These are phyloP conservation scores for Meandrusa payeni DNA, from an alignment of 2,888 invertebrate species.

Conservation along the genomic window DNA sequence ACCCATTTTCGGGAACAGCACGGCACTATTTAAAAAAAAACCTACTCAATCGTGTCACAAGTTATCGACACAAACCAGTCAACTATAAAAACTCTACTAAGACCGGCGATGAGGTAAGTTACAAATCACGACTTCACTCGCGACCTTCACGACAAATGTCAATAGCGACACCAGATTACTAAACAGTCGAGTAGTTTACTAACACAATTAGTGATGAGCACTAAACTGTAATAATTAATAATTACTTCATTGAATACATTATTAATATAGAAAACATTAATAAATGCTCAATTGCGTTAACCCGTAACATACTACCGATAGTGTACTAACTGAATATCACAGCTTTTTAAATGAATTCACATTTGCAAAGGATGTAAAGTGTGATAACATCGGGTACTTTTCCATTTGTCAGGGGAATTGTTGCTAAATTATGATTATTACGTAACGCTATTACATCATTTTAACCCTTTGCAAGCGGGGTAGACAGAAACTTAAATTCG, in stretches of 20 bases:
- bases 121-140: conserved; percentile 68
- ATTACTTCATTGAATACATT: conserved; percentile 1
- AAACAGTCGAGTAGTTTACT: conserved; percentile 48
- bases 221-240: conserved; percentile 3
- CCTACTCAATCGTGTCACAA: conserved; percentile 30
- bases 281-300: too few relatives aligned
- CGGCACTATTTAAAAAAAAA: conserved; percentile 3
- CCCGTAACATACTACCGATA: too few relatives aligned
- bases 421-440: too few relatives aligned
- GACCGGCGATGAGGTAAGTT: conserved; percentile 57
- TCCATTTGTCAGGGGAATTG: too few relatives aligned
- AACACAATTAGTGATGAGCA: conserved; percentile 38
- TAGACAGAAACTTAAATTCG: too few relatives aligned
- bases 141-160: conserved; percentile 76
- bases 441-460: too few relatives aligned
- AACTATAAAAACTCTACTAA: conserved; percentile 60
- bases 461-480: too few relatives aligned
- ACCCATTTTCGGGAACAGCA: conserved; percentile 35
- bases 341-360: too few relatives aligned
- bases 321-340: too few relatives aligned
- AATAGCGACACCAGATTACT: conserved; percentile 62
- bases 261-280: too few relatives aligned
- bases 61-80: conserved; percentile 50
- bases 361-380: too few relatives aligned
- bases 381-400: too few relatives aligned